phyloP scores from a whole-genome alignment of 2,797 vertebrate genomes.

The Melanotaenia boesemani region DNA sequence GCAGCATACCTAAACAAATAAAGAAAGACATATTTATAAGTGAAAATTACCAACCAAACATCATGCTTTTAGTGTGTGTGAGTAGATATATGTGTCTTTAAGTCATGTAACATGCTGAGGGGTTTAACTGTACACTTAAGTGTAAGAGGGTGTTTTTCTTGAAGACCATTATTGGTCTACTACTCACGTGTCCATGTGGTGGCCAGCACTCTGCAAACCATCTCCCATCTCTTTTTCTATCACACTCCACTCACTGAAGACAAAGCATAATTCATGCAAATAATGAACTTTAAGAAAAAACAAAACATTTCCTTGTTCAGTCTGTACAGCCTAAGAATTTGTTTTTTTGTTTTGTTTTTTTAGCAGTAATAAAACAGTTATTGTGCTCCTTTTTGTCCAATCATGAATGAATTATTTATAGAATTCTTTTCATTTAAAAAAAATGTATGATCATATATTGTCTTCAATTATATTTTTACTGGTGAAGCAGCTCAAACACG shows the following conservation, averaged over 20 bases:
- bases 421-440: not conserved
- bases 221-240: constrained; percentile 99
- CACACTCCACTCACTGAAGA: constrained; percentile 95
- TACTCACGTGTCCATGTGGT: constrained; percentile 99
- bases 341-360: not conserved
- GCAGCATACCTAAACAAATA: constrained; percentile 88
- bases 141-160: not conserved
- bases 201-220: constrained; percentile 97
- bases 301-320: not conserved
- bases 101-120: not conserved
- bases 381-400: not conserved
- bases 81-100: not conserved
- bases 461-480: not conserved
- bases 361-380: not conserved
- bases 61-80: not conserved
- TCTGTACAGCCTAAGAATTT: not conserved
- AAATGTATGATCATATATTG: not conserved
- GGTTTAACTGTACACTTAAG: not conserved
- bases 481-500: not conserved
- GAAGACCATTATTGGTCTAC: not conserved
- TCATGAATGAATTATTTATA: not conserved
- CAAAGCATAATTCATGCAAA: constrained; percentile 8
- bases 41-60: not conserved
- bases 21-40: not conserved
- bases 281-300: not conserved